phyloP scores from a whole-genome alignment of 2,888 invertebrate species.

The Agonopterix arenella region DNA sequence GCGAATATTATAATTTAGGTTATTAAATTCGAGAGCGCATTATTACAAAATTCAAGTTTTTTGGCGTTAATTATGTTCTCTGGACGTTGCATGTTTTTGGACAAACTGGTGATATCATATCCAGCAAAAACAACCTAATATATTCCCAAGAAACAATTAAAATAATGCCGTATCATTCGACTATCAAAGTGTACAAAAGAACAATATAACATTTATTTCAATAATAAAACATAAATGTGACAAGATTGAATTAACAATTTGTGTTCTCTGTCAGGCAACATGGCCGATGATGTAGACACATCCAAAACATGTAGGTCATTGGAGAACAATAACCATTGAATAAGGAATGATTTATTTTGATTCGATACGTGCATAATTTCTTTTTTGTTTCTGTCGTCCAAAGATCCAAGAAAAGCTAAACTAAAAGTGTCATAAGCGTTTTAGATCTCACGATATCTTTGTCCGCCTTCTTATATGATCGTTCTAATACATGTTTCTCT shows the following conservation, averaged over 20 bases:
- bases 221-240: slow-evolving; percentile 46
- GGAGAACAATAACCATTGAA: slow-evolving; percentile 50
- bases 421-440: neutral
- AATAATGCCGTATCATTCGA: slow-evolving; percentile 4
- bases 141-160: neutral
- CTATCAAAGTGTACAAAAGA: slow-evolving; percentile 23
- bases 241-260: slow-evolving; percentile 58
- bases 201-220: slow-evolving; percentile 30
- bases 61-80: too few relatives aligned
- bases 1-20: too few relatives aligned
- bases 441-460: neutral
- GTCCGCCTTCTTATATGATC: neutral
- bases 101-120: too few relatives aligned
- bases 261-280: slow-evolving; percentile 42
- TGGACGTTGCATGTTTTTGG: too few relatives aligned
- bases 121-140: neutral
- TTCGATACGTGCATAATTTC: slow-evolving; percentile 25
- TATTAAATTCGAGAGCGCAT: too few relatives aligned
- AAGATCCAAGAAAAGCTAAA: neutral
- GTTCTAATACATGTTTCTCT: slow-evolving; percentile 6
- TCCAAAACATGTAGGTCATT: slow-evolving; percentile 40
- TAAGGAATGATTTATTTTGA: slow-evolving; percentile 41
- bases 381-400: slow-evolving; percentile 12
- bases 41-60: too few relatives aligned
- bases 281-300: slow-evolving; percentile 42